A percentile compares a stretch with the other conserved stretches of the same genome.
Conservation (phyloP, 2,113 vertebrate species). For the Anseranas semipalmata region DNA sequence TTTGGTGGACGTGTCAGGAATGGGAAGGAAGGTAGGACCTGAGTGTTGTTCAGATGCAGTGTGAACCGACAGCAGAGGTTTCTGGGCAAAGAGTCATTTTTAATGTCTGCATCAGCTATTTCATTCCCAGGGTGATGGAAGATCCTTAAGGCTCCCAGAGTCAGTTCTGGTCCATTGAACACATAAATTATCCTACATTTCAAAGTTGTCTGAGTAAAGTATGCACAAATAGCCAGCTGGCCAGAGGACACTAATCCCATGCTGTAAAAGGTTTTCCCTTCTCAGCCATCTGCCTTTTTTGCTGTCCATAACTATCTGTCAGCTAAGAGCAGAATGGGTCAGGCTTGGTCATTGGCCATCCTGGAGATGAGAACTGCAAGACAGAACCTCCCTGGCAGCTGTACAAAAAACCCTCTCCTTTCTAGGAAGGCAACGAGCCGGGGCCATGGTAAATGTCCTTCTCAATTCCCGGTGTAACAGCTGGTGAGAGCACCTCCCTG, state of each 20-base stretch:
- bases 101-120: not conserved
- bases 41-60: not conserved
- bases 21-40: not conserved
- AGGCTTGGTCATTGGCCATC: not conserved
- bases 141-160: not conserved
- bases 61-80: not conserved
- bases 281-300: slow-evolving; percentile 38
- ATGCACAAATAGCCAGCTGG: not conserved
- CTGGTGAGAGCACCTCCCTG: not conserved
- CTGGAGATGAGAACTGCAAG: not conserved
- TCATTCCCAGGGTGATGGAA: not conserved
- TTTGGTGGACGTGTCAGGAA: not conserved
- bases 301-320: not conserved
- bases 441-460: not conserved
- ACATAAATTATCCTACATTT: not conserved
- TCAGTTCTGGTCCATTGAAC: not conserved
- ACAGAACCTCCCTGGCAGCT: not conserved
- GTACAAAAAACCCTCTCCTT: not conserved
- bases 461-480: not conserved
- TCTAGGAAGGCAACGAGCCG: not conserved
- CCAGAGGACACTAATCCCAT: slow-evolving; percentile 8
- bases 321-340: not conserved
- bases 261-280: not conserved
- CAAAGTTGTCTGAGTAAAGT: not conserved
- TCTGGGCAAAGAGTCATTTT: not conserved